Conservation (phyloP, 1,140 invertebrate species). For the Acyrthosiphon pisum region DNA sequence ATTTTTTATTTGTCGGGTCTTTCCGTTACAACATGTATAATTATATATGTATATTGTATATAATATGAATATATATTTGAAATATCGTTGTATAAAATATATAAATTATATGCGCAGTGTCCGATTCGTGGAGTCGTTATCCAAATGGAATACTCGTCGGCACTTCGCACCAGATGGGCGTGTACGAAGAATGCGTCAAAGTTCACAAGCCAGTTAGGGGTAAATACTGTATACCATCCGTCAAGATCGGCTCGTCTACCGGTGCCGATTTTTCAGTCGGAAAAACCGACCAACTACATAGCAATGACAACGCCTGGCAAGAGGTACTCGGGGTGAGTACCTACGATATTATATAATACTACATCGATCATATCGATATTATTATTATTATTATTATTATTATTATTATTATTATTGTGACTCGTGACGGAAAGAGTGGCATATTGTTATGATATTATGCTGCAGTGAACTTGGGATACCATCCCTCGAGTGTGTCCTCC, state of each 20-base stretch:
- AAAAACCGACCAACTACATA: background rate
- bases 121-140: constrained; percentile 26
- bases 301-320: background rate
- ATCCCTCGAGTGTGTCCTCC: background rate
- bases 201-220: background rate
- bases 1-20: background rate
- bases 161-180: constrained; percentile 11
- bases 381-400: background rate
- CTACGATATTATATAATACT: background rate
- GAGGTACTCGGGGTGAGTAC: constrained; percentile 18
- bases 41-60: background rate
- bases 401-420: background rate
- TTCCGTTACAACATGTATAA: too few species aligned
- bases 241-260: background rate
- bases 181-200: constrained; percentile 12
- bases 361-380: background rate
- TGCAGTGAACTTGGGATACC: background rate
- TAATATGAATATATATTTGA: background rate
- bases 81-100: background rate
- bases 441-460: too few species aligned
- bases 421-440: background rate
- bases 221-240: background rate
- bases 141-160: background rate
- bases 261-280: background rate
- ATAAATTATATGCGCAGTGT: background rate